These are phyloP conservation scores for Gallinago stenura DNA, from an alignment of 2,797 vertebrate genomes.

Conservation along the genomic window DNA sequence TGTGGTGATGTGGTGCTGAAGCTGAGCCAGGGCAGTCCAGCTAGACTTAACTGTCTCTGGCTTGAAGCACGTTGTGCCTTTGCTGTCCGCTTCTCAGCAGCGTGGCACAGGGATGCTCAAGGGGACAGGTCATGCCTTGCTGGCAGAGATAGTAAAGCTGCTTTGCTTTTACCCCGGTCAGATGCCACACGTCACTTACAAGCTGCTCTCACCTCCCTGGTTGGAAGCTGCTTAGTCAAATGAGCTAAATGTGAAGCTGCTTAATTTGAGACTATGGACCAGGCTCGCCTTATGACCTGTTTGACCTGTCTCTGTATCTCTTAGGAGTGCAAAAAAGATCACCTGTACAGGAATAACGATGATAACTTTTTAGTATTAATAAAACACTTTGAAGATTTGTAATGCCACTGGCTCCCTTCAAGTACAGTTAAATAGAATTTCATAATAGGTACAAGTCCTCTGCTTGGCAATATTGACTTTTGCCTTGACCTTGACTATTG, in stretches of 20 bases:
- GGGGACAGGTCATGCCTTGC: accelerated
- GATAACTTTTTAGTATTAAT: neutral
- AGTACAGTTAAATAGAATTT: neutral
- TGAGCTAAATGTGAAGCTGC: neutral
- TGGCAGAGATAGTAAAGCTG: neutral
- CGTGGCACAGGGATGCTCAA: accelerated
- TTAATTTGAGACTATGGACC: neutral
- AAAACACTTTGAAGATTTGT: neutral
- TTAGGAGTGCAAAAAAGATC: neutral
- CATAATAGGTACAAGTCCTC: neutral
- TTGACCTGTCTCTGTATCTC: neutral
- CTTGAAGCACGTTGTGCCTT: neutral
- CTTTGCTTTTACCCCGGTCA: neutral
- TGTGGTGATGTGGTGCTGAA: neutral
- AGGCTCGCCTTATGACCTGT: neutral
- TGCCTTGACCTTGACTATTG: neutral
- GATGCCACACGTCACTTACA: neutral
- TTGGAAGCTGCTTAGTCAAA: neutral
- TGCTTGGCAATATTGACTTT: neutral
- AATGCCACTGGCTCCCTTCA: neutral
- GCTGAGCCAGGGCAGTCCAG: neutral
- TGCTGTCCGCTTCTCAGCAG: accelerated
- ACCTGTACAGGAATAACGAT: neutral
- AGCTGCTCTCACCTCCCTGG: neutral
- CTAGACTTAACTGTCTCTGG: neutral